phyloP scores from a whole-genome alignment of 2,888 invertebrate genomes.

The Fabriciana adippe region DNA sequence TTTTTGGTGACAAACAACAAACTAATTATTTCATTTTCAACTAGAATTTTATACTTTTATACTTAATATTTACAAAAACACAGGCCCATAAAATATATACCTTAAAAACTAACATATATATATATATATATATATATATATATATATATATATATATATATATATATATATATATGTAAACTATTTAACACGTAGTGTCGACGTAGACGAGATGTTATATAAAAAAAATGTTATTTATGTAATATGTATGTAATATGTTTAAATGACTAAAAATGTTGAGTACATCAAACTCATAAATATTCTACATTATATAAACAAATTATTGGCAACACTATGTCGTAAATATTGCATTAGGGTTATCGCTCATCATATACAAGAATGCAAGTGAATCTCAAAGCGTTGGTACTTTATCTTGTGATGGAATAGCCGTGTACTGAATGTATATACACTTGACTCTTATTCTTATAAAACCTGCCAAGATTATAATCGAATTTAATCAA shows the following conservation, averaged over 20 bases:
- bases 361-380: background rate
- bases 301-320: background rate
- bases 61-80: too few species aligned
- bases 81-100: too few species aligned
- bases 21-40: too few species aligned
- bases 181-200: too few species aligned
- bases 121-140: too few species aligned
- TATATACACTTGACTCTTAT: constrained; percentile 3
- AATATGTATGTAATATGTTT: background rate
- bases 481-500: background rate
- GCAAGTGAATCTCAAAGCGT: constrained; percentile 11
- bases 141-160: too few species aligned
- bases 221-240: background rate
- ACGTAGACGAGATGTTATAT: too few species aligned
- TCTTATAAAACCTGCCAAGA: background rate
- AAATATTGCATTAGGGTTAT: constrained; percentile 13
- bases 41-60: too few species aligned
- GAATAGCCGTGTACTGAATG: constrained; percentile 15
- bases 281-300: background rate
- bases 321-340: background rate
- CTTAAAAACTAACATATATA: too few species aligned
- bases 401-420: constrained; percentile 12
- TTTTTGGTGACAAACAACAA: too few species aligned
- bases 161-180: too few species aligned
- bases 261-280: background rate